A percentile compares a stretch with the other conserved stretches of the same genome.
Evolutionary conservation across 2,113 vertebrate species (phyloP).

Genomic region (Rhipidura dahli): DNA sequence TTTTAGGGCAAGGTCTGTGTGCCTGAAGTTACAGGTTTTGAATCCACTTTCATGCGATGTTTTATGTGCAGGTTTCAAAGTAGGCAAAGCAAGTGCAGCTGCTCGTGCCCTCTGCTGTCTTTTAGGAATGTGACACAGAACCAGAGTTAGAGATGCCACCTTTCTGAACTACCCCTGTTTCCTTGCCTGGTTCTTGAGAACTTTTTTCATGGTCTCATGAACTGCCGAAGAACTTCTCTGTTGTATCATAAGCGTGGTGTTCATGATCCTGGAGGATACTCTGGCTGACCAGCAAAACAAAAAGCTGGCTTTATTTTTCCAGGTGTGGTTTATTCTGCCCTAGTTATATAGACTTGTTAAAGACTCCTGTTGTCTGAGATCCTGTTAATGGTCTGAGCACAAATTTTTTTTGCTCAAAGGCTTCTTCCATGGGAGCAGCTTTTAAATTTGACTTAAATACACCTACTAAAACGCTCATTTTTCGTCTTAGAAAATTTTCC

Average conservation of each 20-base stretch:
- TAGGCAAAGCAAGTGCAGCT: not conserved
- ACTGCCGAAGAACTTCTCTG: not conserved
- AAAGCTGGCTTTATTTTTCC: not conserved
- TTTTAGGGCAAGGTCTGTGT: not conserved
- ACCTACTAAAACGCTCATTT: not conserved
- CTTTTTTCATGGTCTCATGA: not conserved
- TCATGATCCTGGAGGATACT: not conserved
- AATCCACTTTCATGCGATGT: accelerated
- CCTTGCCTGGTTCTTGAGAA: not conserved
- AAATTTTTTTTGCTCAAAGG: not conserved
- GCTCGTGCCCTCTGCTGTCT: not conserved
- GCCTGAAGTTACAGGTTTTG: not conserved
- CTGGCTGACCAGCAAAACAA: not conserved
- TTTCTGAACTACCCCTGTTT: not conserved
- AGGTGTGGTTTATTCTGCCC: not conserved
- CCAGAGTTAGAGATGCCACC: no score
- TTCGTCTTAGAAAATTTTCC: not conserved
- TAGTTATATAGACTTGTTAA: not conserved
- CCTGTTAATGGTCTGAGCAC: not conserved
- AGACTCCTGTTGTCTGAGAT: not conserved
- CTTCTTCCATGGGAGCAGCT: not conserved
- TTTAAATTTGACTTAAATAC: not conserved
- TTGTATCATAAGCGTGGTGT: accelerated
- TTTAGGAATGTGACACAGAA: not conserved
- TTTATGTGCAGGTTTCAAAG: not conserved